Evolutionary conservation across 1,140 invertebrate genomes (phyloP).

Genomic region (Diachasma alloeum): DNA sequence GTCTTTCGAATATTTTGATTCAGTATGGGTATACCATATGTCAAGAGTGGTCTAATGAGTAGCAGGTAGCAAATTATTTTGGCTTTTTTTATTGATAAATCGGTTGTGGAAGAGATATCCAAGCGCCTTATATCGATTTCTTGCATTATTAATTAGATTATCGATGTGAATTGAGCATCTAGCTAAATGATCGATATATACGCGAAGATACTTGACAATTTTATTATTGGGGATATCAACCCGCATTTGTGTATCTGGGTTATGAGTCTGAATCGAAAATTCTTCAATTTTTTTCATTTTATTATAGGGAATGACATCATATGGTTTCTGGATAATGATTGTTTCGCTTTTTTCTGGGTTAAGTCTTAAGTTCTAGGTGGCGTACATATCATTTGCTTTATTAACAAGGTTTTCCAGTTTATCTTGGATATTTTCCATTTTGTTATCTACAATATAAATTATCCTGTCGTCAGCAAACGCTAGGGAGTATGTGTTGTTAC

Average conservation of each 20-base stretch:
- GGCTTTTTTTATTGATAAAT: neutral
- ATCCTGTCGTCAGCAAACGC: constrained; percentile 28
- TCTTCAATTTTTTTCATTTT: constrained; percentile 5
- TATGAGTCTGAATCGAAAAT: constrained; percentile 7
- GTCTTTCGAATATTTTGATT: neutral
- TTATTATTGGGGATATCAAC: neutral
- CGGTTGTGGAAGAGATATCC: neutral
- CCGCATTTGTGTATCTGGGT: neutral
- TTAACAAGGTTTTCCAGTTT: constrained; percentile 20
- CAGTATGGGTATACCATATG: neutral
- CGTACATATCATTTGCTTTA: constrained; percentile 22
- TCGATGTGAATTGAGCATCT: neutral
- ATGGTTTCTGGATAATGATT: constrained; percentile 23
- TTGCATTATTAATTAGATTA: neutral
- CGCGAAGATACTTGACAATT: neutral
- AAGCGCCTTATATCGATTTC: neutral
- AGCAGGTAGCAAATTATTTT: neutral
- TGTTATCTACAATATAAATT: constrained; percentile 1
- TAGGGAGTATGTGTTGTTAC: neutral
- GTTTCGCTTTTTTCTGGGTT: constrained; percentile 30
- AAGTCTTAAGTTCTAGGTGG: constrained; percentile 23
- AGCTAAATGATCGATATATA: neutral
- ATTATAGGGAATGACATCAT: neutral
- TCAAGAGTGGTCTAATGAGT: neutral
- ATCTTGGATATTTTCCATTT: neutral